Evolutionary conservation across 2,888 invertebrate genomes (phyloP).

Genomic region (Polietes domitor): DNA sequence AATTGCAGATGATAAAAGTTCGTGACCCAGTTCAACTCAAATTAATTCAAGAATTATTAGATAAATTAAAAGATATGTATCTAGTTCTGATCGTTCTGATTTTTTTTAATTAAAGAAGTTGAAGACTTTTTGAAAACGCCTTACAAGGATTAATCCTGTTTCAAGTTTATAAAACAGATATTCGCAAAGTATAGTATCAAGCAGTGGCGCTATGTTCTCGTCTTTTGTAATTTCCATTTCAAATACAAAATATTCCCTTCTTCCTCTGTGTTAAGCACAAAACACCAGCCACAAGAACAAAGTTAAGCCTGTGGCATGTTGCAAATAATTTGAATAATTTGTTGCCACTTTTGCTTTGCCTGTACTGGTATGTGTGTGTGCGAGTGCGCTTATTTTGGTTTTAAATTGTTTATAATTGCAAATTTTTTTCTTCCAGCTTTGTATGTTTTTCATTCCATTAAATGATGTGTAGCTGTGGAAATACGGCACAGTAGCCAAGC

Average conservation of each 20-base stretch:
- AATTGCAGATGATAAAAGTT: too few species aligned
- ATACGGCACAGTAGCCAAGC: neutral
- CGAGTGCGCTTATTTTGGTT: neutral
- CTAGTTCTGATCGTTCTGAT: too few species aligned
- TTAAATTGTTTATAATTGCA: conserved; percentile 23
- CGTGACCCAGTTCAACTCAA: too few species aligned
- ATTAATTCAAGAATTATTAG: too few species aligned
- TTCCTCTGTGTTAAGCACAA: neutral
- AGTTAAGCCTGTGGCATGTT: conserved; percentile 46
- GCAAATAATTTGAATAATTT: conserved; percentile 69
- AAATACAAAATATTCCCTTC: neutral
- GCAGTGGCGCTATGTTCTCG: too few species aligned
- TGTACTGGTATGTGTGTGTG: neutral
- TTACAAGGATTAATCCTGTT: too few species aligned
- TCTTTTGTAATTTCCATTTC: too few species aligned
- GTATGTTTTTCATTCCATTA: neutral
- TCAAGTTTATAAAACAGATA: too few species aligned
- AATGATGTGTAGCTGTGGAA: neutral
- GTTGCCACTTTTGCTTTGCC: conserved; percentile 45
- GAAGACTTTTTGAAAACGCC: too few species aligned
- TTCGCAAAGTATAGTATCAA: too few species aligned
- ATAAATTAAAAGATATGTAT: too few species aligned
- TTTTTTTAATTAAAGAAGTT: too few species aligned
- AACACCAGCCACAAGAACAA: neutral
- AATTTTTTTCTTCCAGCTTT: neutral